Evolutionary conservation across 2,888 invertebrate species (phyloP), one percentile per base, ranked within the genome.

Genomic region (Gymnocheta viridis): DNA sequence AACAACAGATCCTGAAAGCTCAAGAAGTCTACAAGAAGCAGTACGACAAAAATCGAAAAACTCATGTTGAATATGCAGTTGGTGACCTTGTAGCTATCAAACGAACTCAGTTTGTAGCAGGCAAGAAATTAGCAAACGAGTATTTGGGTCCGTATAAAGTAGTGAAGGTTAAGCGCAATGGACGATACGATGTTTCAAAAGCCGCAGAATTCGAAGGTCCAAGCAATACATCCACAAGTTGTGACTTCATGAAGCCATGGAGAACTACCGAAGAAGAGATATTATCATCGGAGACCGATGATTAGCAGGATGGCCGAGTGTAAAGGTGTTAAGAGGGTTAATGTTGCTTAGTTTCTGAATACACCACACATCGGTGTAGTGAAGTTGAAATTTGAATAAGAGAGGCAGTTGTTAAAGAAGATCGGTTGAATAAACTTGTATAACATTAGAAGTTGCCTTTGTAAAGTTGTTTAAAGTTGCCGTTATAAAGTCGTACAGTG

Each of bases 301-400:
- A 51, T n/a, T 24, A 10, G 24, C 51, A 67, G 51, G 35, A 69
- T 69, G 54, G 38, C 54, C 54, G 51, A 69, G 12, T 41, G n/a
- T n/a, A 41, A n/a, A 41, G n/a, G 4, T 41, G n/a, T 17, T 41
- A 41, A n/a, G 41, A n/a, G 41, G 41, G 41, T 41, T 41, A 41
- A 41, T 14, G n/a, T 4, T 4, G 41, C n/a, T 41, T 3, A 41
- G 41, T 12, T 12, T 9, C 35, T 38, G n/a, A 41, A 41, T 41
- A 41, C n/a, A 41, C 14, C 41, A 41, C 41, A 41, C n/a, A 17
- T n/a, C n/a, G 41, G 41, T n/a, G n/a, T 41, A 17, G 14, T 41
- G 1, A 14, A 41, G 38, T 41, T 41, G 41, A 41, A 3, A n/a
- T n/a, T n/a, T n/a, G 1, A 41, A 41, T 4, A 41, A n/a, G n/a